Evolutionary conservation across 2,888 invertebrate species (phyloP).

Genomic region (Tetanocera ferruginea): DNA sequence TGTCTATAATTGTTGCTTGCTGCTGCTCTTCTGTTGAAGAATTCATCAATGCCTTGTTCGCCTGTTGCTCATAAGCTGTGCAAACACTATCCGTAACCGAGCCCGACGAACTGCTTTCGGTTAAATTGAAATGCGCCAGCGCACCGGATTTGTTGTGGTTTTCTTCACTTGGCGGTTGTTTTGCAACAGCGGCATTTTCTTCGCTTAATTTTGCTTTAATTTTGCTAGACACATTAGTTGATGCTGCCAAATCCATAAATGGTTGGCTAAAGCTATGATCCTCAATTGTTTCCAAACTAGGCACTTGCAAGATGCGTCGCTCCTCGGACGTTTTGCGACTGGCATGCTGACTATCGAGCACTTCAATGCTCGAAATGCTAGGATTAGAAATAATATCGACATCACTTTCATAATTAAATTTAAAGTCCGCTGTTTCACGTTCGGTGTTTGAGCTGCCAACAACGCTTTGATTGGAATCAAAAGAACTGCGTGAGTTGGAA

Average conservation of each 20-base stretch:
- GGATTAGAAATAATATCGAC: conserved; percentile 80
- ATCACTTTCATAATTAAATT: conserved; percentile 74
- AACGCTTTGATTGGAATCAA: conserved; percentile 69
- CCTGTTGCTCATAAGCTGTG: conserved; percentile 73
- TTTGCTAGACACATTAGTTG: background rate
- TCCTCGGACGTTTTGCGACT: conserved; percentile 71
- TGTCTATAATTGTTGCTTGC: conserved; percentile 44
- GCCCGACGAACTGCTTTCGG: conserved; percentile 76
- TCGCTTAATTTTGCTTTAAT: background rate
- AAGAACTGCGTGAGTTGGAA: conserved; percentile 66
- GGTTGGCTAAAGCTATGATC: conserved; percentile 56
- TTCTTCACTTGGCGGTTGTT: conserved; percentile 20
- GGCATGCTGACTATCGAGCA: conserved; percentile 70
- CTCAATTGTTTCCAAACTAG: conserved; percentile 71
- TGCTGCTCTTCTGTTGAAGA: conserved; percentile 31
- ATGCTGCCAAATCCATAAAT: background rate
- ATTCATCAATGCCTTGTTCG: conserved; percentile 45
- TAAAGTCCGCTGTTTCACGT: conserved; percentile 61
- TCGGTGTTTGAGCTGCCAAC: conserved; percentile 68
- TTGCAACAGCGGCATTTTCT: background rate
- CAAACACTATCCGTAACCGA: conserved; percentile 76
- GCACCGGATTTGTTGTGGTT: conserved; percentile 38
- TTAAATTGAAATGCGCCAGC: conserved; percentile 69
- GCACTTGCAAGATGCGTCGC: conserved; percentile 68
- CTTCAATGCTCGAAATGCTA: conserved; percentile 79